Evolutionary conservation across 2,797 vertebrate species (phyloP), one percentile per base, ranked within the genome.

Genomic region (Myotis myotis): DNA sequence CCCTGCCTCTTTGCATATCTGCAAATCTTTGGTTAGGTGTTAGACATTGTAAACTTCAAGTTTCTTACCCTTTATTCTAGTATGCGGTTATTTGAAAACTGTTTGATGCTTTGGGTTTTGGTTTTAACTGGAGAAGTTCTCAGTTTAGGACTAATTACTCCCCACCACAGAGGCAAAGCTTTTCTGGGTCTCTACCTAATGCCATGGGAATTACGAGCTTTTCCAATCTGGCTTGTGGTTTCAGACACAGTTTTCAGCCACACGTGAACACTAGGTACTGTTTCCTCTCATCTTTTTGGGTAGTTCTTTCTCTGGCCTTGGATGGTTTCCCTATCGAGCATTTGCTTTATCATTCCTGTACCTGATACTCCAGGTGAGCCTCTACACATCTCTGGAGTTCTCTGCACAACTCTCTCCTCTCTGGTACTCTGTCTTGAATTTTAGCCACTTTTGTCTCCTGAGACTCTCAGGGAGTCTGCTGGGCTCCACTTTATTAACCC

Each of bases 41-140:
- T 72, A 87, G 47, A 78, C 44, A 36, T 68, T 86, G 64, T 85
- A n/a, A 71, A 87, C 88, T 96, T 93, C 92, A 93, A 75, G 51
- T 6, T 76, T 91, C 64, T 70, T 76, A 36, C 57, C 23, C 57
- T 91, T 66, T 89, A 38, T 86, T 88, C 47, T 90, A 25, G 10
- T 76, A 25, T 82, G 28, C 19, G 75, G 60, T 57, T 88, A 68
- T 38, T 92, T 92, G 33, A 85, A 90, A 95, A 83, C 19, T 64
- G 2, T 75, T 94, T 47, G 75, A 22, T 89, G n/a, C 20, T 84
- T 87, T 12, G 55, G 16, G 13, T 72, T 12, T 89, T 90, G n/a
- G 30, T 84, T 79, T 76, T 53, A 66, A 41, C 72, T 23, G 5
- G 38, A 84, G 41, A 53, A 76, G 44, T 66, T 38, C 53, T 92